Evolutionary conservation across 2,888 invertebrate species (phyloP).

Genomic region (Sabatieria punctata): DNA sequence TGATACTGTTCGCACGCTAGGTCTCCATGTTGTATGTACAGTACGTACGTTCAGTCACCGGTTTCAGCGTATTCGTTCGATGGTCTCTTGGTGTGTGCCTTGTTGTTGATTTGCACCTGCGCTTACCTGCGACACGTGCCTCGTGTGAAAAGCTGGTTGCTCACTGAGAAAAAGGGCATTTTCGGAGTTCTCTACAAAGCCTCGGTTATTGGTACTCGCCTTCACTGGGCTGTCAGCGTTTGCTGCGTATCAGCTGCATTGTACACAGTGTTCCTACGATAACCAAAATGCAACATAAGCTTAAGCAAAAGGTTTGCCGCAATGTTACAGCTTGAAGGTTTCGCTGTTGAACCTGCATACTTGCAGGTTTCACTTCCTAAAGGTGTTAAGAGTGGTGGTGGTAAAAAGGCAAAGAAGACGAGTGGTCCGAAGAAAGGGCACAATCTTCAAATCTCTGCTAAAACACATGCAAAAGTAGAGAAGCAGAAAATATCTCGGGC

Average conservation of each 20-base stretch:
- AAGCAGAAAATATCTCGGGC: constrained; percentile 17
- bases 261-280: constrained; percentile 32
- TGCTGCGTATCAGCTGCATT: constrained; percentile 32
- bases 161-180: constrained; percentile 37
- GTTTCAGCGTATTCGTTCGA: constrained; percentile 30
- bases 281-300: constrained; percentile 16
- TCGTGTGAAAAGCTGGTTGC: constrained; percentile 34
- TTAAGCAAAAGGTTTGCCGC: constrained; percentile 15
- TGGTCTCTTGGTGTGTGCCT: constrained; percentile 35
- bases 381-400: too few species aligned
- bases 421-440: constrained; percentile 14
- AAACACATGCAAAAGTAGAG: constrained; percentile 17
- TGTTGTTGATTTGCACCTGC: constrained; percentile 37
- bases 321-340: too few species aligned
- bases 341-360: too few species aligned
- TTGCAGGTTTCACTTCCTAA: too few species aligned
- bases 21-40: too few species aligned
- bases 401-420: constrained; percentile 6
- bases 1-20: too few species aligned
- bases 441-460: constrained; percentile 18
- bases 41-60: too few species aligned
- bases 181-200: constrained; percentile 38
- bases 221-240: constrained; percentile 33
- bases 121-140: constrained; percentile 37
- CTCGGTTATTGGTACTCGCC: constrained; percentile 35